These are phyloP conservation scores for Zootermopsis nevadensis DNA, from an alignment of 2,888 invertebrate genomes.

Conservation along the genomic window DNA sequence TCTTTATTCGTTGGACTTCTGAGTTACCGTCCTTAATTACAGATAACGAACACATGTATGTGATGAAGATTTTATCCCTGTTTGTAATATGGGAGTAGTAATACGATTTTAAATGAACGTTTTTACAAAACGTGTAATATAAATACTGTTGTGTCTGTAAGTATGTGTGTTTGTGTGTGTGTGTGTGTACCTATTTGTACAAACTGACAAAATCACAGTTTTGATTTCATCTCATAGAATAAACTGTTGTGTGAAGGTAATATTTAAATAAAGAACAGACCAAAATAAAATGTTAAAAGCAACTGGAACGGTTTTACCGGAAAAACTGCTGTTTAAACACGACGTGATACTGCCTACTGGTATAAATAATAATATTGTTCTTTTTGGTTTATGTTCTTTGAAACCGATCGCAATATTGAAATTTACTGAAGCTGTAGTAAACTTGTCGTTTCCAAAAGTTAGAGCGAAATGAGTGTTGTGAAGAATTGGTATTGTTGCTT, in stretches of 20 bases:
- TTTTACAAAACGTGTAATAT: constrained; percentile 18
- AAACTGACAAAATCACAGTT: not conserved
- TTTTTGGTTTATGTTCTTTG: no score
- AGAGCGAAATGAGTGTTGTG: no score
- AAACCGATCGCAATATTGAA: no score
- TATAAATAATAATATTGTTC: no score
- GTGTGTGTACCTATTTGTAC: constrained; percentile 29
- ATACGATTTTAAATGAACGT: not conserved
- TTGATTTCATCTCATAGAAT: not conserved
- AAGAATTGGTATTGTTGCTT: no score
- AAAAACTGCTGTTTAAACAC: no score
- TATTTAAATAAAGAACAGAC: no score
- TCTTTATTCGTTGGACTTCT: constrained; percentile 11
- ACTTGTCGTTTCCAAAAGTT: no score
- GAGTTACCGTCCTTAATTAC: constrained; percentile 37
- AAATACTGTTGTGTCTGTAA: constrained; percentile 21
- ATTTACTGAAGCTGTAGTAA: no score
- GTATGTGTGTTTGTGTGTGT: constrained; percentile 25
- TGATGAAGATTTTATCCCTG: not conserved
- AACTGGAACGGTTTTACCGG: no score
- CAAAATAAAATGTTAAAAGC: no score
- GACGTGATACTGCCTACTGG: no score
- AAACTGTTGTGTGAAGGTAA: not conserved
- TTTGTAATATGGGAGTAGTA: not conserved
- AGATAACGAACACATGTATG: not conserved